Percentiles rank a stretch among this genome's conserved stretches.
These are phyloP conservation scores for Tachina fera DNA, from an alignment of 2,888 invertebrate genomes.

Conservation along the genomic window DNA sequence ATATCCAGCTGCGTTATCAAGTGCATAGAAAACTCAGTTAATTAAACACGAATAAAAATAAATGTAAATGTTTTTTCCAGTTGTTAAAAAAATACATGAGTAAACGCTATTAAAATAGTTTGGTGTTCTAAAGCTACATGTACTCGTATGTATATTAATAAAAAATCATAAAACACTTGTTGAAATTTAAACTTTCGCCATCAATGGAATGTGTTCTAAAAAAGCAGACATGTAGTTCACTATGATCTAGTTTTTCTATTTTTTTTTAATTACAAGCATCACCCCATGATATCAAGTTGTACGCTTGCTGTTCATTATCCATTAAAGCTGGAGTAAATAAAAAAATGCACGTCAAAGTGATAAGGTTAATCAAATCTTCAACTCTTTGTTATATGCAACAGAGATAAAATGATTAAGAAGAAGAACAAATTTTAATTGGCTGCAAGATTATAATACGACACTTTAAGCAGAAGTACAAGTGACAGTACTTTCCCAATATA, in stretches of 20 bases:
- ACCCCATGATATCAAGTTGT: conserved; percentile 6
- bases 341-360: not conserved
- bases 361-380: not conserved
- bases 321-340: not conserved
- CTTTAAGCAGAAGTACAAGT: too few relatives aligned
- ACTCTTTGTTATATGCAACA: too few relatives aligned
- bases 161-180: conserved; percentile 57
- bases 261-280: conserved; percentile 1
- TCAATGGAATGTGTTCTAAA: not conserved
- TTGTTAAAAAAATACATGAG: conserved; percentile 27
- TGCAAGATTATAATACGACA: too few relatives aligned
- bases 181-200: conserved; percentile 50
- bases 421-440: too few relatives aligned
- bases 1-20: conserved; percentile 25
- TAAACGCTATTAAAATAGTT: conserved; percentile 34
- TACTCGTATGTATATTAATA: not conserved
- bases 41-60: conserved; percentile 46
- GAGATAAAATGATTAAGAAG: too few relatives aligned
- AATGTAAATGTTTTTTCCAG: conserved; percentile 35
- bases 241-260: conserved; percentile 32
- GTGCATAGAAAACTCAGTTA: conserved; percentile 50
- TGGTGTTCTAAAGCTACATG: conserved; percentile 14
- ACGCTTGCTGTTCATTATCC: conserved; percentile 22
- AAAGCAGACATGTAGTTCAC: conserved; percentile 24
- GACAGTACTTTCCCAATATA: too few relatives aligned